These are phyloP conservation scores for Leptopilina boulardi DNA, from an alignment of 1,140 invertebrate genomes.

Conservation along the genomic window DNA sequence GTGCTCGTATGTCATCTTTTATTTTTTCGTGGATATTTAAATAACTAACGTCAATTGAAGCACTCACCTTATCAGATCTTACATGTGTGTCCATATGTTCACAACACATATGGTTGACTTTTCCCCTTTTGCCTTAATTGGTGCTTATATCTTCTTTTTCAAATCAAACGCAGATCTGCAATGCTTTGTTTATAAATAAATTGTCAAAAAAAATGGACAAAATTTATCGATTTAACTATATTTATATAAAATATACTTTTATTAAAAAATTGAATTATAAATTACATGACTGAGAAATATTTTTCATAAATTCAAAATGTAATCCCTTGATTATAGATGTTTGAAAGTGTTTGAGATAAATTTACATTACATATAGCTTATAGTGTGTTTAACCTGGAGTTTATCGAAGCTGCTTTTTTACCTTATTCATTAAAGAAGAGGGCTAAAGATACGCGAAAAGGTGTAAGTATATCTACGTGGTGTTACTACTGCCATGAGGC, in stretches of 20 bases:
- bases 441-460: constrained; percentile 20
- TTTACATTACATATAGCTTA: not conserved
- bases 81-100: not conserved
- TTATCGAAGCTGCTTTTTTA: constrained; percentile 11
- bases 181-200: not conserved
- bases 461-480: not conserved
- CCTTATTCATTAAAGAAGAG: not conserved
- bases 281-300: too few relatives aligned
- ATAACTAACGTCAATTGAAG: constrained; percentile 9
- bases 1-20: not conserved
- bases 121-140: constrained; percentile 35
- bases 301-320: too few relatives aligned
- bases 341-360: not conserved
- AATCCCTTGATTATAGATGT: too few relatives aligned
- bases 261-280: too few relatives aligned
- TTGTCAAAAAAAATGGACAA: too few relatives aligned
- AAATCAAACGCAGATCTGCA: not conserved
- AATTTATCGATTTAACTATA: too few relatives aligned
- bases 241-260: too few relatives aligned
- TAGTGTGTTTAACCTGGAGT: not conserved
- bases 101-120: not conserved
- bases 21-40: not conserved
- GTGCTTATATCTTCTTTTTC: not conserved
- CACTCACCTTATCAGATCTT: constrained; percentile 13
- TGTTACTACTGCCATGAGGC: not conserved